Conservation (phyloP, 2,888 invertebrate species). For the Cheilosia urbana region DNA sequence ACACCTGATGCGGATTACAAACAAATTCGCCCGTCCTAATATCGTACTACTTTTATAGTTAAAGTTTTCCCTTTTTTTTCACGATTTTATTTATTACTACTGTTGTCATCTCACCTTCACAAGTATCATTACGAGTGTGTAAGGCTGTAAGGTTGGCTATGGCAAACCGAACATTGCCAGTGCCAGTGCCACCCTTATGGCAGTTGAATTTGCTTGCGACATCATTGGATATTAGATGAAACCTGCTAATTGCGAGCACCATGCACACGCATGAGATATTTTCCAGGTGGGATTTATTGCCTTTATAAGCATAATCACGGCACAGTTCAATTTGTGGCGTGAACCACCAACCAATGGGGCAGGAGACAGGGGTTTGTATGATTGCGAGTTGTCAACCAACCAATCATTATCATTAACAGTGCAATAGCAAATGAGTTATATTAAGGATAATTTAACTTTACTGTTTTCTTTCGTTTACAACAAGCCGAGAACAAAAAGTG, state of each 20-base stretch:
- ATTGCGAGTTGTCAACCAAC: constrained; percentile 39
- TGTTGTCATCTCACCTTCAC: constrained; percentile 73
- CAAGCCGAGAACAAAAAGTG: neutral
- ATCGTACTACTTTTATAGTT: constrained; percentile 41
- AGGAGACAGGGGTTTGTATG: constrained; percentile 10
- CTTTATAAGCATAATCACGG: constrained; percentile 66
- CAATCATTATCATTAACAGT: constrained; percentile 58
- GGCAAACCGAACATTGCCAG: constrained; percentile 1
- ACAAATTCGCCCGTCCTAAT: constrained; percentile 18
- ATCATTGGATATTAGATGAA: constrained; percentile 70
- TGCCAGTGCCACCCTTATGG: constrained; percentile 17
- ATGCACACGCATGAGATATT: constrained; percentile 80
- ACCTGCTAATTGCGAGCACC: constrained; percentile 68
- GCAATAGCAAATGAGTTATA: constrained; percentile 56
- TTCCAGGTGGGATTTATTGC: constrained; percentile 83
- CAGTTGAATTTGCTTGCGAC: constrained; percentile 65
- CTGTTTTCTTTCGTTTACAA: constrained; percentile 26
- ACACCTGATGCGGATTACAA: constrained; percentile 2
- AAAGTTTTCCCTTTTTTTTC: constrained; percentile 34
- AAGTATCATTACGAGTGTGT: constrained; percentile 68
- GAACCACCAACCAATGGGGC: neutral
- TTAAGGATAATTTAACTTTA: constrained; percentile 43
- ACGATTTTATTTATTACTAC: constrained; percentile 59
- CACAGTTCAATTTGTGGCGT: constrained; percentile 54
- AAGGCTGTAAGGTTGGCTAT: constrained; percentile 46